Evolutionary conservation across 2,888 invertebrate genomes (phyloP).

Genomic region (Sicus ferrugineus): DNA sequence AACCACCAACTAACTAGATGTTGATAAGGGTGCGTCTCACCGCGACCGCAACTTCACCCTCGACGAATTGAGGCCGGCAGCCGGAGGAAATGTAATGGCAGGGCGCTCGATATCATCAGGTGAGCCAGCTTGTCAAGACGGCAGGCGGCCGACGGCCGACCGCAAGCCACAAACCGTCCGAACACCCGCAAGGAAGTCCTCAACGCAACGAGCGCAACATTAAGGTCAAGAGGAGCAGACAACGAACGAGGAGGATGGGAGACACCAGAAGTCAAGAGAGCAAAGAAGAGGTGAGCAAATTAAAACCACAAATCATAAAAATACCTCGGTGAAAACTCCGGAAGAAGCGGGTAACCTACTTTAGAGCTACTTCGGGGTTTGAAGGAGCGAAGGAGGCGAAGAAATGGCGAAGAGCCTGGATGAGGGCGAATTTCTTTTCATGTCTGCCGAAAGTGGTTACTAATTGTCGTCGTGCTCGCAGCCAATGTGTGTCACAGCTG

Average conservation of each 20-base stretch:
- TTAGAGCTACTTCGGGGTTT: background rate
- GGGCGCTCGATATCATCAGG: slow-evolving; percentile 18
- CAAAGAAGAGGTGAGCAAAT: background rate
- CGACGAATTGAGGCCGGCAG: background rate
- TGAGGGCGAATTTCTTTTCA: background rate
- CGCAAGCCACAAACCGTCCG: background rate
- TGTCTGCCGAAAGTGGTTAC: background rate
- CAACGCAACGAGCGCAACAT: background rate
- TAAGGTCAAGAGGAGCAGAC: background rate
- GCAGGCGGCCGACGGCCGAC: background rate
- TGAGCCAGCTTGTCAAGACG: slow-evolving; percentile 24
- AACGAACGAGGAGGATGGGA: background rate
- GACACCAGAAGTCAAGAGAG: background rate
- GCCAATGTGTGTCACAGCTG: background rate
- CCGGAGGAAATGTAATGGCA: background rate
- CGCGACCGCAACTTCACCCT: background rate
- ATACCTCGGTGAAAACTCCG: background rate
- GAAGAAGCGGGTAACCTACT: background rate
- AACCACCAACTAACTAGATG: no score
- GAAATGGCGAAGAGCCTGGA: background rate
- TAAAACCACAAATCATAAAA: background rate
- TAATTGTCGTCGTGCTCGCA: background rate
- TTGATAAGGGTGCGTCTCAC: background rate
- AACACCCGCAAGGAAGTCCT: background rate
- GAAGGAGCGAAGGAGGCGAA: background rate